Base-by-base conservation (phyloP, 1,140 invertebrate genomes). In the Drosophila micromelanica region DNA sequence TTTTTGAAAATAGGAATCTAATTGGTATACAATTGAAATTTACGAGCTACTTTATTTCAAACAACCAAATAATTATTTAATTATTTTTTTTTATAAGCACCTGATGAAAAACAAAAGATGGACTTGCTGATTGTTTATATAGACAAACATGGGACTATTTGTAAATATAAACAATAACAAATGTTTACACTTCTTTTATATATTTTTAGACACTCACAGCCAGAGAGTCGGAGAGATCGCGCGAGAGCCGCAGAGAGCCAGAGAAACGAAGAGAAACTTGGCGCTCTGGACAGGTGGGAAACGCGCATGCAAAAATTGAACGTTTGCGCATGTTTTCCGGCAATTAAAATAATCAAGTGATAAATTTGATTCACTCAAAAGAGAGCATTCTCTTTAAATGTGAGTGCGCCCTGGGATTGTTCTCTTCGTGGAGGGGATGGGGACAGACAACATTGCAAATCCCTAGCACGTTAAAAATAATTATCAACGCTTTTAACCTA, bases 381-480 rank as follows among this genome's bases (percentile, higher is more conserved):
- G 27, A 52, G 32, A 61, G 38, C 5, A 15, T 23, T 51, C 49
- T 61, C 37, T 65, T 60, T 42, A n/a, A 45, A 38, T 32, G 43
- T 57, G 49, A 48, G 45, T 20, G 60, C 43, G 61, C 52, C 73
- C 69, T 70, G 78, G 63, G 8, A 15, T 38, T 32, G 17, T 11
- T 20, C 54, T 57, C 54, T 54, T 43, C n/a, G 9, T 2, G 6
- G 32, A 8, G 11, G 15, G 49, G 35, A 55, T 46, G 51, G 56
- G 48, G 42, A n/a, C n/a, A n/a, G 13, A 35, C 32, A 75, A 54
- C 49, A 73, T 74, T 90, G 85, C 85, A 89, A 90, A 89, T 89
- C 84, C 84, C 85, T 89, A 80, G 84, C 81, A 75, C 84, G 73
- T 89, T 89, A 89, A 80, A 89, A 89, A 89, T 90, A 89, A 90